Evolutionary conservation across 1,140 invertebrate species (phyloP).

Genomic region (Hylyphantes graminicola): DNA sequence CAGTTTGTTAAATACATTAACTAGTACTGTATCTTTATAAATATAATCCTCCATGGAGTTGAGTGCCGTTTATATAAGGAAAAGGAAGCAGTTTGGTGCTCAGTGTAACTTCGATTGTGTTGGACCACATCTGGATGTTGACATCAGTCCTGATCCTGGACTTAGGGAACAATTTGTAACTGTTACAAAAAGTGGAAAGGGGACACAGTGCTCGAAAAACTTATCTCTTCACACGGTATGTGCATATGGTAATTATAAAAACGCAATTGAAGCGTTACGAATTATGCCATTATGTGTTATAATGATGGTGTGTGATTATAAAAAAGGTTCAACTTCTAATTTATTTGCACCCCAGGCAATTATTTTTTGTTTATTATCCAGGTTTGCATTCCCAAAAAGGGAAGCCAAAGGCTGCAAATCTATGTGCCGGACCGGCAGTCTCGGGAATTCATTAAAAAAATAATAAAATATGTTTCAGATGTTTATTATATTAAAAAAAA

Average conservation of each 20-base stretch:
- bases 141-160: constrained; percentile 78
- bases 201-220: constrained; percentile 69
- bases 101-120: constrained; percentile 76
- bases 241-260: not conserved
- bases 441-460: no score
- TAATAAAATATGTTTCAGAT: no score
- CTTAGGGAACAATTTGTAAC: constrained; percentile 78
- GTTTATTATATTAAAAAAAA: no score
- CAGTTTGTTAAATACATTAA: no score
- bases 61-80: constrained; percentile 20
- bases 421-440: no score
- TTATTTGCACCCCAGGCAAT: no score
- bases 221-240: constrained; percentile 70
- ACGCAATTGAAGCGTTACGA: not conserved
- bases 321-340: no score
- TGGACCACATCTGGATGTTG: constrained; percentile 78
- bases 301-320: not conserved
- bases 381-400: no score
- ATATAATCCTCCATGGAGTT: constrained; percentile 20
- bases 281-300: not conserved
- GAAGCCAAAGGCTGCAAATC: no score
- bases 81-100: constrained; percentile 45
- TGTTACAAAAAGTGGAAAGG: constrained; percentile 71
- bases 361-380: no score
- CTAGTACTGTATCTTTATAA: no score